phyloP scores from a whole-genome alignment of 2,888 invertebrate genomes.

The Helicoverpa assulta region DNA sequence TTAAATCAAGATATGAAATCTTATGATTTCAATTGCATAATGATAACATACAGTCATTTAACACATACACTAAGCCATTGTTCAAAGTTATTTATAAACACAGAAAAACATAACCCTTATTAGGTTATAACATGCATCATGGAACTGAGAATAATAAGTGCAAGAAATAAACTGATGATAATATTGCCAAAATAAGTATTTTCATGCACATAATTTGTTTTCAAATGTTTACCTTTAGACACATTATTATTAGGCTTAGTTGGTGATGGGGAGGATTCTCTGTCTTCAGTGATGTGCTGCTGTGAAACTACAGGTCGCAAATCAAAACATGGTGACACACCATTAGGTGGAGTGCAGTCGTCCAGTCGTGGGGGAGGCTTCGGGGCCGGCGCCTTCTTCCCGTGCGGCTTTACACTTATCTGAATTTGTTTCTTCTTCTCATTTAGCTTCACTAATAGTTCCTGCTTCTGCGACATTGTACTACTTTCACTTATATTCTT shows the following conservation, averaged over 20 bases:
- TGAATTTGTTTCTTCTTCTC: conserved; percentile 92
- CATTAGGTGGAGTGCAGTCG: conserved; percentile 85
- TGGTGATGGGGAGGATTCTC: conserved; percentile 76
- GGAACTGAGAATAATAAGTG: neutral
- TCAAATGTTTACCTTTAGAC: conserved; percentile 71
- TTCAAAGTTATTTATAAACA: neutral
- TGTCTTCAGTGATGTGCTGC: conserved; percentile 84
- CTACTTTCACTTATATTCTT: conserved; percentile 87
- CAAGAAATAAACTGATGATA: neutral
- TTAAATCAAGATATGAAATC: conserved; percentile 7
- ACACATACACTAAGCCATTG: conserved; percentile 21
- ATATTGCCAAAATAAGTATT: conserved; percentile 19
- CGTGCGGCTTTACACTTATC: conserved; percentile 73
- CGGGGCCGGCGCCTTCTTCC: conserved; percentile 83
- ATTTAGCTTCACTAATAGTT: conserved; percentile 91
- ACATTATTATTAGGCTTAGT: conserved; percentile 71
- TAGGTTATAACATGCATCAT: neutral
- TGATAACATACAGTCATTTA: conserved; percentile 6
- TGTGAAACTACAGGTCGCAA: conserved; percentile 86
- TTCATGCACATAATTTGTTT: conserved; percentile 41
- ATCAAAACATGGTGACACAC: conserved; percentile 86
- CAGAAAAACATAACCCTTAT: neutral
- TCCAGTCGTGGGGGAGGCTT: conserved; percentile 85
- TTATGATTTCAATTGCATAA: neutral
- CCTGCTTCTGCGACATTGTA: conserved; percentile 89